Base-by-base conservation (phyloP, 2,888 invertebrate species). In the Acronicta leporina region DNA sequence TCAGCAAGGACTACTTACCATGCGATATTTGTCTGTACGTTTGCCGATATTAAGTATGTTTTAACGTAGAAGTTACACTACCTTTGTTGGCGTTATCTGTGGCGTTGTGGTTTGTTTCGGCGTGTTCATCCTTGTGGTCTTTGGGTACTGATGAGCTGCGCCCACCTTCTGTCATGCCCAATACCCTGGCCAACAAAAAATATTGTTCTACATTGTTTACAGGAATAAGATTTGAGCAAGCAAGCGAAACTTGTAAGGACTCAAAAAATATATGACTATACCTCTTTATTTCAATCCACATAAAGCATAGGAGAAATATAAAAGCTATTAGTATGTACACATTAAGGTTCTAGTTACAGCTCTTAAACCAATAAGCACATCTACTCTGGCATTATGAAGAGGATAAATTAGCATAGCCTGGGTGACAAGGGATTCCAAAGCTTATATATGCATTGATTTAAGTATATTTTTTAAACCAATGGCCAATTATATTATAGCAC, bases 141-240 rank as follows among this genome's bases (percentile, higher is more conserved):
- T 92, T 91, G 7, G 94, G 94, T 55, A 94, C 53, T 0, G 92
- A 90, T 0, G 90, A 80, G 4, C 90, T 77, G 0, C 94, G 86
- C 3, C 77, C 83, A 0, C 73, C 74, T 33, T 75, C 71, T 56
- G 89, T 67, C 92, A 94, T 93, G 15, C 92, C 89, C 25, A 95
- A 77, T 27, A 95, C 92, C 64, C 94, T 94, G 78, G 5, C n/a
- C 6, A n/a, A 38, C 38, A 4, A 33, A 33, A 38, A 38, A 38
- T n/a, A n/a, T n/a, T n/a, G n/a, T n/a, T n/a, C n/a, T n/a, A n/a
- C 11, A 5, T 11, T 30, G 9, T 10, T 10, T 9, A 30, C 10
- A 30, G 10, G 9, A 9, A 9, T 7, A 10, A 9, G 10, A 9
- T 27, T 30, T 9, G 9, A 7, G 9, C 9, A 30, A 30, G 10